Conservation (phyloP, 2,888 invertebrate genomes). For the Candidula unifasciata region DNA sequence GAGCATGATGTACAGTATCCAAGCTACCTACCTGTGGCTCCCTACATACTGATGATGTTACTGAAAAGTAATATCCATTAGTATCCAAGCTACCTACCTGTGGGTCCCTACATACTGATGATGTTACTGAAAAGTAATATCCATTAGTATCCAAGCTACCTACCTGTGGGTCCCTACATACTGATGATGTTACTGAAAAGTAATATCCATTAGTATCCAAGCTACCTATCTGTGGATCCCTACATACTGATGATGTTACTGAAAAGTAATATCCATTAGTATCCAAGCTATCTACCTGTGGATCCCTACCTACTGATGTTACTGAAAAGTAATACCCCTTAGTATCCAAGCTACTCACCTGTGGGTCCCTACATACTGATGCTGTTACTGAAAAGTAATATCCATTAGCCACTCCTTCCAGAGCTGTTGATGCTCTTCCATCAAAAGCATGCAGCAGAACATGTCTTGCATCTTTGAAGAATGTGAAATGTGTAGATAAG, state of each 20-base stretch:
- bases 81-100: conserved; percentile 67
- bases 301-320: conserved; percentile 75
- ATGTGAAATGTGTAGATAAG: background rate
- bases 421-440: conserved; percentile 76
- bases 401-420: conserved; percentile 76
- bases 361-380: conserved; percentile 74
- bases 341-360: conserved; percentile 64
- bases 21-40: conserved; percentile 72
- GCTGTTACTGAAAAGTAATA: conserved; percentile 79
- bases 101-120: conserved; percentile 74
- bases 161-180: conserved; percentile 75
- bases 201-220: conserved; percentile 77
- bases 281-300: conserved; percentile 65
- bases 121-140: conserved; percentile 79
- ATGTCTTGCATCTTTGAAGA: conserved; percentile 66
- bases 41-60: conserved; percentile 77
- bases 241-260: conserved; percentile 77
- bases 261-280: conserved; percentile 77
- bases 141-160: conserved; percentile 67
- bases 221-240: conserved; percentile 74
- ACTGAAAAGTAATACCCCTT: conserved; percentile 78
- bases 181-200: conserved; percentile 78
- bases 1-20: no score
- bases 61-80: conserved; percentile 78
- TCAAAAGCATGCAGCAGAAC: conserved; percentile 79